These are phyloP conservation scores for Enoplosus armatus DNA, from an alignment of 2,797 vertebrate genomes.

Conservation along the genomic window DNA sequence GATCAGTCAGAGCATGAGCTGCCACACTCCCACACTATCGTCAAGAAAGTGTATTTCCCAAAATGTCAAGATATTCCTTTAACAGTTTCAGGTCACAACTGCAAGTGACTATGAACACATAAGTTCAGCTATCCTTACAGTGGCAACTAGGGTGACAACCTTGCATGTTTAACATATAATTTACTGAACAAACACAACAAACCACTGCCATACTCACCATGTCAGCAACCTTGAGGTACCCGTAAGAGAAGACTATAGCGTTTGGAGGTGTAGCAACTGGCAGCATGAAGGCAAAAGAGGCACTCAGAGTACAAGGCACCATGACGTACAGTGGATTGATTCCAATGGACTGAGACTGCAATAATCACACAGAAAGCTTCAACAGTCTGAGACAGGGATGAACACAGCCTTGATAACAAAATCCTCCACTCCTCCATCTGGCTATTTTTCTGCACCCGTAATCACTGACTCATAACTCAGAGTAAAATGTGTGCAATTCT, in stretches of 20 bases:
- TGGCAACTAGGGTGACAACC: slow-evolving; percentile 9
- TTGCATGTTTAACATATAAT: slow-evolving; percentile 44
- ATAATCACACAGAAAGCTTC: slow-evolving; percentile 72
- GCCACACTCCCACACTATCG: no score
- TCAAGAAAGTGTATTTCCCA: no score
- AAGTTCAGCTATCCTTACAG: slow-evolving; percentile 1
- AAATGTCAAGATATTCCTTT: neutral
- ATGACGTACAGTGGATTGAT: slow-evolving; percentile 96
- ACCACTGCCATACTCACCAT: slow-evolving; percentile 88
- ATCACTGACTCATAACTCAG: slow-evolving; percentile 71
- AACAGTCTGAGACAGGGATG: slow-evolving; percentile 48
- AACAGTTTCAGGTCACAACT: slow-evolving; percentile 1
- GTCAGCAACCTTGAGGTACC: slow-evolving; percentile 93
- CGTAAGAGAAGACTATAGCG: slow-evolving; percentile 96
- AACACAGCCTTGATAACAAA: slow-evolving; percentile 55
- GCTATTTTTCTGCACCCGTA: slow-evolving; percentile 64
- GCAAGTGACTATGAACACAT: slow-evolving; percentile 6
- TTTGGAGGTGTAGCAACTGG: slow-evolving; percentile 97
- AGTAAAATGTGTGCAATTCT: slow-evolving; percentile 64
- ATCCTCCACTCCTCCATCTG: slow-evolving; percentile 52
- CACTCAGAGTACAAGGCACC: slow-evolving; percentile 94
- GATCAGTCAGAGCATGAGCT: neutral
- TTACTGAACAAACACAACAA: slow-evolving; percentile 42
- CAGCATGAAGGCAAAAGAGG: slow-evolving; percentile 98
- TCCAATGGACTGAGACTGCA: slow-evolving; percentile 90